Conservation (phyloP, 2,888 invertebrate genomes). For the Sphecodes monilicornis region DNA sequence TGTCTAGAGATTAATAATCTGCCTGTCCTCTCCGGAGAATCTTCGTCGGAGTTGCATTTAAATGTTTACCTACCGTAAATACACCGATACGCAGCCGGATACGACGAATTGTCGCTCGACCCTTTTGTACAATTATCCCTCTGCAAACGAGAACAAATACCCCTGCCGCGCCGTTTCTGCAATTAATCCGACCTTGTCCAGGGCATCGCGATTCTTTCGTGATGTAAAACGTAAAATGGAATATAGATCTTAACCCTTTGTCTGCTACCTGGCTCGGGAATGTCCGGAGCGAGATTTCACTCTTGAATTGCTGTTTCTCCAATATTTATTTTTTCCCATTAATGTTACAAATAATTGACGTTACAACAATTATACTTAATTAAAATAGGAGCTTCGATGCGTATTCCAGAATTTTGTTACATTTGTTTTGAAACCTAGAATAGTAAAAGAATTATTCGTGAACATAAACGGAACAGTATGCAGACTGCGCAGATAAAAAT, state of each 20-base stretch:
- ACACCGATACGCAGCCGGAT: conserved; percentile 27
- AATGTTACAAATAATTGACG: no score
- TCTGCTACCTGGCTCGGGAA: no score
- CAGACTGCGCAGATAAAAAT: no score
- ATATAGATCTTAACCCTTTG: neutral
- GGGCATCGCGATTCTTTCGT: neutral
- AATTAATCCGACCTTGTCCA: neutral
- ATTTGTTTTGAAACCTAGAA: no score
- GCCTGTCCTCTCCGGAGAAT: conserved; percentile 23
- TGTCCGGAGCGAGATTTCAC: no score
- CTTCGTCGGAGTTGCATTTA: conserved; percentile 52
- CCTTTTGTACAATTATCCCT: neutral
- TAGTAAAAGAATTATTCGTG: no score
- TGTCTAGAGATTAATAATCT: conserved; percentile 65
- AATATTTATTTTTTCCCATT: no score
- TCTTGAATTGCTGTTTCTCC: no score
- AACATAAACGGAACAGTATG: no score
- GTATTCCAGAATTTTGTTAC: no score
- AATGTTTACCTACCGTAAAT: conserved; percentile 55
- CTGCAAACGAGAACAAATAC: neutral
- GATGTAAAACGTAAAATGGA: neutral
- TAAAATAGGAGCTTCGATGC: no score
- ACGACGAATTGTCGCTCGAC: conserved; percentile 15
- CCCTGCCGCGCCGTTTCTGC: neutral
- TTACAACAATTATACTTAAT: no score